Evolutionary conservation across 2,113 vertebrate genomes (phyloP).

Genomic region (Rhagologus leucostigma): DNA sequence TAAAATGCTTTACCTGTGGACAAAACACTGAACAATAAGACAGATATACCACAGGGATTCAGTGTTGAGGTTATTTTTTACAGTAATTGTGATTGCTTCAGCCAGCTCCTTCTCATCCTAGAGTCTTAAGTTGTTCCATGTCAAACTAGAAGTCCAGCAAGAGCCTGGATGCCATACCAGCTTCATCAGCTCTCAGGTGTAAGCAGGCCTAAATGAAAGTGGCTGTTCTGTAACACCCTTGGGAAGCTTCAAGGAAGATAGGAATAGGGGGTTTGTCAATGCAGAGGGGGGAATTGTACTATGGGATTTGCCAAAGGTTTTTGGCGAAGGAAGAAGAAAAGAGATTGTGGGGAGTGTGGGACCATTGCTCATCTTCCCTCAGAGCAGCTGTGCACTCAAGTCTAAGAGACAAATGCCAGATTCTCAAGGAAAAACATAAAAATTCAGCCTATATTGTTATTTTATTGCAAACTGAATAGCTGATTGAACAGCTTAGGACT

Average conservation of each 20-base stretch:
- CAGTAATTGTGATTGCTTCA: not conserved
- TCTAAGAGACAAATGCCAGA: not conserved
- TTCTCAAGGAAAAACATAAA: not conserved
- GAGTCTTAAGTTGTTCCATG: not conserved
- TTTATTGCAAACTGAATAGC: not conserved
- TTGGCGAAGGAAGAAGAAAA: not conserved
- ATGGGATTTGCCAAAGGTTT: not conserved
- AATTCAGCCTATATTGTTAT: not conserved
- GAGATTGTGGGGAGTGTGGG: not conserved
- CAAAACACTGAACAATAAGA: not conserved
- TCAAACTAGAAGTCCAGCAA: not conserved
- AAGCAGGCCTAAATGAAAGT: not conserved
- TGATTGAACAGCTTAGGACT: not conserved
- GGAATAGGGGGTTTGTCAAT: not conserved
- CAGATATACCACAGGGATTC: not conserved
- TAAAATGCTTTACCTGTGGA: not conserved
- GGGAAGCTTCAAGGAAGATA: fast-evolving
- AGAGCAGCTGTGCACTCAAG: fast-evolving
- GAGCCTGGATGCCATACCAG: not conserved
- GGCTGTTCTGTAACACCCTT: not conserved
- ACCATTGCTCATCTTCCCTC: fast-evolving
- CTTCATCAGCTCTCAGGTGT: not conserved
- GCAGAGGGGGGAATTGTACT: not conserved
- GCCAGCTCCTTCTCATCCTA: not conserved
- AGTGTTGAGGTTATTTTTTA: not conserved